Evolutionary conservation across 2,888 invertebrate species (phyloP).

Genomic region (Danaus chrysippus): DNA sequence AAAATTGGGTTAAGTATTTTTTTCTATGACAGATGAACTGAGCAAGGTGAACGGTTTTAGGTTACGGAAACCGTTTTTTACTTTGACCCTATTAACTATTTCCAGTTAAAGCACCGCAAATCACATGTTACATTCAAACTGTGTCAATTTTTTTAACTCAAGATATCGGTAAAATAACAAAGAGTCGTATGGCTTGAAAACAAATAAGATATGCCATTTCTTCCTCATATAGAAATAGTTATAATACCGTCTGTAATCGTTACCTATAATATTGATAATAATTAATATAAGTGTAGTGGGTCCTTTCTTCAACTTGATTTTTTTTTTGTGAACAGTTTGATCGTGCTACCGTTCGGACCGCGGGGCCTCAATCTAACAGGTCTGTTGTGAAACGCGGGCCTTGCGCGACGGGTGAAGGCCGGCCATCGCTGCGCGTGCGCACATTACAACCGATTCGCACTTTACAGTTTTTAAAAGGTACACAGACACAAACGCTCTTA

Average conservation of each 20-base stretch:
- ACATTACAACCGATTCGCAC: constrained; percentile 1
- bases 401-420: constrained; percentile 70
- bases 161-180: too few relatives aligned
- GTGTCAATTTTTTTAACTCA: too few relatives aligned
- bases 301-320: not conserved
- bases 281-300: too few relatives aligned
- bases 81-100: constrained; percentile 67
- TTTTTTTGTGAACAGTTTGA: constrained; percentile 4
- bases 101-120: constrained; percentile 39
- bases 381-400: constrained; percentile 66
- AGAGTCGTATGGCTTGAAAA: too few relatives aligned
- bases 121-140: too few relatives aligned
- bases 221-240: too few relatives aligned
- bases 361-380: constrained; percentile 21
- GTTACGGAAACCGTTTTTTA: constrained; percentile 75
- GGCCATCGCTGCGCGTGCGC: constrained; percentile 41
- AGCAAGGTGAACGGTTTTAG: constrained; percentile 71
- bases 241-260: too few relatives aligned
- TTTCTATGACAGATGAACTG: constrained; percentile 60
- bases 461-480: not conserved
- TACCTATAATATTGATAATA: too few relatives aligned
- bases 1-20: constrained; percentile 72
- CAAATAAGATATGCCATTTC: too few relatives aligned
- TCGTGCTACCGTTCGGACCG: constrained; percentile 5
- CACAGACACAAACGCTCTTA: too few relatives aligned